Evolutionary conservation across 2,888 invertebrate genomes (phyloP).

Genomic region (Gastrophysa polygoni): DNA sequence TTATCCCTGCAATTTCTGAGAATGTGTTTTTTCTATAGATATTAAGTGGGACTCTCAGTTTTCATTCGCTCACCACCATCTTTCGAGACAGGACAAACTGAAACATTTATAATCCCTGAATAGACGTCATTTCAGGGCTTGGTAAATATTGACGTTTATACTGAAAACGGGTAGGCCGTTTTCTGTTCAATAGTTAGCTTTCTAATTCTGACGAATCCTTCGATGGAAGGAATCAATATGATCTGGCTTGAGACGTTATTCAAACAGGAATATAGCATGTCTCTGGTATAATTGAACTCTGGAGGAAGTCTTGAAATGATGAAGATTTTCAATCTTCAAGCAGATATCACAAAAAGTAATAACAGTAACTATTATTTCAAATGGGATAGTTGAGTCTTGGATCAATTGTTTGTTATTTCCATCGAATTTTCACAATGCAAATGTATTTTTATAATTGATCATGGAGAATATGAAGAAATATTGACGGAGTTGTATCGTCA

Average conservation of each 20-base stretch:
- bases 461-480: too few relatives aligned
- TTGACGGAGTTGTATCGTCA: too few relatives aligned
- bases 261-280: not conserved
- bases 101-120: not conserved
- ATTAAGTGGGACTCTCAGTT: not conserved
- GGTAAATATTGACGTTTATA: conserved; percentile 55
- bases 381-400: too few relatives aligned
- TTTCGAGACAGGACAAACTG: not conserved
- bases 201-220: not conserved
- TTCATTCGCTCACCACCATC: not conserved
- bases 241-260: not conserved
- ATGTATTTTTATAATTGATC: too few relatives aligned
- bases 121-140: conserved; percentile 51
- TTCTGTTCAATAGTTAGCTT: not conserved
- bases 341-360: too few relatives aligned
- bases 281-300: not conserved
- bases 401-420: too few relatives aligned
- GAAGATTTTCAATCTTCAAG: too few relatives aligned
- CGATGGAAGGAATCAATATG: not conserved
- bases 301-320: too few relatives aligned
- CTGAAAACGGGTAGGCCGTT: conserved; percentile 31
- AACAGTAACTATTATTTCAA: too few relatives aligned
- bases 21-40: not conserved
- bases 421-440: too few relatives aligned
- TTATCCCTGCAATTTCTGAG: too few relatives aligned